A percentile compares a stretch with the other conserved stretches of the same genome.
Conservation (phyloP, 2,888 invertebrate genomes). For the Iselma pallidipennis region DNA sequence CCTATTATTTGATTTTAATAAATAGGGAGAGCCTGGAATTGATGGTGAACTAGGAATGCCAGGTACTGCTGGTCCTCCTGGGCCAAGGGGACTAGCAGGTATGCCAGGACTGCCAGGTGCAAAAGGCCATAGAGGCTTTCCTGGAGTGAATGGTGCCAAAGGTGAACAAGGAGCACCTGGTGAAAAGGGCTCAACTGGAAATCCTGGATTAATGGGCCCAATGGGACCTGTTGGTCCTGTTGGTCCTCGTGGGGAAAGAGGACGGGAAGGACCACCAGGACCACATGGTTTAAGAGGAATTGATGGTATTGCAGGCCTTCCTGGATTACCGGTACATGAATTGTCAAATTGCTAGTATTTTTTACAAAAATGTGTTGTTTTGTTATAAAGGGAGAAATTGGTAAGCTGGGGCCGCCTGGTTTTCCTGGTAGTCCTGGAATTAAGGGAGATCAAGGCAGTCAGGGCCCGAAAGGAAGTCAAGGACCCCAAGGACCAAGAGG, state of each 20-base stretch:
- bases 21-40: slow-evolving; percentile 74
- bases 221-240: slow-evolving; percentile 74
- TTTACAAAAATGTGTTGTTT: slow-evolving; percentile 1
- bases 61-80: slow-evolving; percentile 72
- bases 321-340: slow-evolving; percentile 67
- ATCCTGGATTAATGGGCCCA: slow-evolving; percentile 70
- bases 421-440: slow-evolving; percentile 81
- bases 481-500: slow-evolving; percentile 80
- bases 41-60: slow-evolving; percentile 79
- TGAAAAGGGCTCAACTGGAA: slow-evolving; percentile 74
- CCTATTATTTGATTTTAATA: slow-evolving; percentile 8
- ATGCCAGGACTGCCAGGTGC: slow-evolving; percentile 79
- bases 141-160: slow-evolving; percentile 78
- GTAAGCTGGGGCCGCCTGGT: slow-evolving; percentile 83
- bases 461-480: slow-evolving; percentile 79
- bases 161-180: slow-evolving; percentile 78
- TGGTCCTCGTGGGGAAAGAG: slow-evolving; percentile 82
- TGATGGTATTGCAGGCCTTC: slow-evolving; percentile 77
- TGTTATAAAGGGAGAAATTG: slow-evolving; percentile 68
- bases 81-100: slow-evolving; percentile 72
- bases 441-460: slow-evolving; percentile 77
- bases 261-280: slow-evolving; percentile 80
- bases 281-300: slow-evolving; percentile 77
- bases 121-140: slow-evolving; percentile 83
- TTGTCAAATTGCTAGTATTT: not conserved